phyloP scores from a whole-genome alignment of 2,888 invertebrate genomes.

The Drepanosiphum platanoidis region DNA sequence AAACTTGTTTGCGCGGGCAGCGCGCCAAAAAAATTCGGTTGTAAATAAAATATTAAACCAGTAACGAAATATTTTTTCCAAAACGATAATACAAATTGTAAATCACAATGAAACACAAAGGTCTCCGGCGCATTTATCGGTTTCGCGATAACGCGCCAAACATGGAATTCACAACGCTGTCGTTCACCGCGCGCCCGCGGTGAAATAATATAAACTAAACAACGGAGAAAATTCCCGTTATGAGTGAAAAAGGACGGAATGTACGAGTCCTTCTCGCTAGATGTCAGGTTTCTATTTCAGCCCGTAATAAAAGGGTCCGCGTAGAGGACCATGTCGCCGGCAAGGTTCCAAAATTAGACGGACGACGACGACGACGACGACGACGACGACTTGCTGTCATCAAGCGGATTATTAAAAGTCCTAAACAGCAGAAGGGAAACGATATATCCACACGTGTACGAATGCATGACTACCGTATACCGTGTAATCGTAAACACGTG shows the following conservation, averaged over 20 bases:
- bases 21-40: too few species aligned
- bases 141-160: too few species aligned
- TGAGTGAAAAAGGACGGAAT: constrained; percentile 25
- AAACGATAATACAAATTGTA: too few species aligned
- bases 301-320: constrained; percentile 59
- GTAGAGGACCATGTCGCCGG: constrained; percentile 40
- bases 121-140: too few species aligned
- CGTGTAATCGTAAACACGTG: constrained; percentile 58
- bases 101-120: too few species aligned
- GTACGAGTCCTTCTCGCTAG: constrained; percentile 1
- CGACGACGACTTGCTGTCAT: constrained; percentile 61
- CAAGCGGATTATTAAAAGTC: constrained; percentile 62
- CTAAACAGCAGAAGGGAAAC: constrained; percentile 60
- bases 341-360: constrained; percentile 58
- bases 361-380: constrained; percentile 36
- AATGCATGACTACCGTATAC: constrained; percentile 44
- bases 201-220: not conserved
- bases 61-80: too few species aligned
- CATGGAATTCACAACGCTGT: not conserved
- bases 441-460: constrained; percentile 48
- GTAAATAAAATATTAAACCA: too few species aligned
- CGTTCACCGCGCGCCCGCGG: not conserved
- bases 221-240: constrained; percentile 7
- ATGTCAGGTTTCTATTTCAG: constrained; percentile 59
- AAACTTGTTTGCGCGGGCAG: too few species aligned